Evolutionary conservation across 2,113 vertebrate species (phyloP).

Genomic region (Malaclemys terrapin): DNA sequence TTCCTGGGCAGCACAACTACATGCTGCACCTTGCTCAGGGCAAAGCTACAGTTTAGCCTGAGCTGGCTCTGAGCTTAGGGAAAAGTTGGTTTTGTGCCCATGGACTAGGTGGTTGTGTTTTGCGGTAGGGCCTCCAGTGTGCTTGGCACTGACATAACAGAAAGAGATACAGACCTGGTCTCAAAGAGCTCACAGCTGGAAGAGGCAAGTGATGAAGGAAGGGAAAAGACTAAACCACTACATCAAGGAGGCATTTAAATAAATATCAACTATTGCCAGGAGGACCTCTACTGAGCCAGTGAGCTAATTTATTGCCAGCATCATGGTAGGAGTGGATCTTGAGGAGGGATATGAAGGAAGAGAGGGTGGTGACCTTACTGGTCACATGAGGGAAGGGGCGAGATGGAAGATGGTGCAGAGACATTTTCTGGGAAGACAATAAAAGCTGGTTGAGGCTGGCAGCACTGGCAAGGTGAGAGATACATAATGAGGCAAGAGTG

Average conservation of each 20-base stretch:
- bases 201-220: neutral
- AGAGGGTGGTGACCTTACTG: neutral
- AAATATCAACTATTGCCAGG: neutral
- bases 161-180: neutral
- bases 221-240: neutral
- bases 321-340: neutral
- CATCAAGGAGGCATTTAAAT: neutral
- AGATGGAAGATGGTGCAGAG: neutral
- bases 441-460: neutral
- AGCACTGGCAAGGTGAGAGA: neutral
- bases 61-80: neutral
- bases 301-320: neutral
- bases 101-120: neutral
- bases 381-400: neutral
- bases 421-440: neutral
- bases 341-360: neutral
- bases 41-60: neutral
- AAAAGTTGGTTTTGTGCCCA: neutral
- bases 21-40: neutral
- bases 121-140: accelerated
- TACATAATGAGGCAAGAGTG: neutral
- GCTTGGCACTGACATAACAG: neutral
- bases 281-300: neutral
- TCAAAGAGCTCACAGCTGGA: neutral
- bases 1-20: neutral